phyloP scores from a whole-genome alignment of 2,113 vertebrate species.

The Cynocephalus volans region DNA sequence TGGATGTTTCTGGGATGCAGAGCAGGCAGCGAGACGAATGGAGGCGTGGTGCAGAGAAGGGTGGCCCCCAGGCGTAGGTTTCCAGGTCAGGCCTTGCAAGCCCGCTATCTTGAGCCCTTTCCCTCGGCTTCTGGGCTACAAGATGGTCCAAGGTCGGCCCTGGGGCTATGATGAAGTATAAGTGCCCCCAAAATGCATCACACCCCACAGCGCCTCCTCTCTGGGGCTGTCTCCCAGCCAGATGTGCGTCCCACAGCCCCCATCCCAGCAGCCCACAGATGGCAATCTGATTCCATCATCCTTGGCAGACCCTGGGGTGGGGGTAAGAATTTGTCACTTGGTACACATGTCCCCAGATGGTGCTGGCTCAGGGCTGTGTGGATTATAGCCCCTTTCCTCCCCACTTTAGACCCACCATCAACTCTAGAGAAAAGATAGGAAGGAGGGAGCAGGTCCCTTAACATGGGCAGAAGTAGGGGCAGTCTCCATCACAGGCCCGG shows the following conservation, averaged over 20 bases:
- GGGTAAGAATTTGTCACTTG: background rate
- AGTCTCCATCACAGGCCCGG: background rate
- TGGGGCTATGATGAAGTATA: background rate
- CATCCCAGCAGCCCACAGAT: background rate
- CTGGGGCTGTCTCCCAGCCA: background rate
- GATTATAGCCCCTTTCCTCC: background rate
- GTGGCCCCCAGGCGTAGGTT: background rate
- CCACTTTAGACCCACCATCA: background rate
- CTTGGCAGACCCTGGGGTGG: background rate
- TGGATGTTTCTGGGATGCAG: background rate
- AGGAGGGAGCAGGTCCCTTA: background rate
- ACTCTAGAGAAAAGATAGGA: background rate
- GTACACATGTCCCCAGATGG: background rate
- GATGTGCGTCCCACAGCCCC: background rate
- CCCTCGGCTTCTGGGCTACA: accelerated
- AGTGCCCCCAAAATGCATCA: background rate
- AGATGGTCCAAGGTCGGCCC: background rate
- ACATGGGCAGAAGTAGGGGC: background rate
- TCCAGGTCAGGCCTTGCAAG: background rate
- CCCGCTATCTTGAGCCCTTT: too few relatives aligned
- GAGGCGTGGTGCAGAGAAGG: accelerated
- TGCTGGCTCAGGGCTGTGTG: accelerated
- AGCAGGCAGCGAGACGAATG: background rate
- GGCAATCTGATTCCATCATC: accelerated
- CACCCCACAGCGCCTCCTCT: background rate